Evolutionary conservation across 2,113 vertebrate species (phyloP), one percentile per base, ranked within the genome.

Genomic region (Amblyornis subalaris): DNA sequence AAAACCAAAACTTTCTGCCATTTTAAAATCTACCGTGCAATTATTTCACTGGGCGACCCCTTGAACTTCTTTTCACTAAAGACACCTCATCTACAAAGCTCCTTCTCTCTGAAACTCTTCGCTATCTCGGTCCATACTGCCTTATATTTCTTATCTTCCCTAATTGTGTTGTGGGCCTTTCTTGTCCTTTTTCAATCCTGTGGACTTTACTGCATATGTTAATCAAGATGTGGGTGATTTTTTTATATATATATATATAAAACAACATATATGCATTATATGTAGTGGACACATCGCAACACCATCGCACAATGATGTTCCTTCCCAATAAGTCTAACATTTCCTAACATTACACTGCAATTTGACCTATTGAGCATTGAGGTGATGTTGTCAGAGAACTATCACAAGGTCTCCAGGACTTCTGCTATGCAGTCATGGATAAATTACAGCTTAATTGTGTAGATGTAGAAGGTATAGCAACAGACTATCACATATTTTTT

Each of bases 301-400:
- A 61, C 31, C 12, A 31, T 3, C 60, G 12, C 16, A 79, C 23
- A 10, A 6, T 0, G 0, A 44, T 54, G 9, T 33, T 26, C 9
- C 69, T 94, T 89, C 54, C 35, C 14, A 61, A 4, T 22, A 80
- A 31, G 10, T 40, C 16, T 31, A 61, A 14, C 12, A 54, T 89
- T 81, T 85, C 28, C 16, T 76, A 73, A 69, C 1, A 31, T 18
- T 45, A 28, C 7, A 36, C 14, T 53, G 15, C 14, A 19, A 79
- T 92, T 94, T 88, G 26, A 50, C 50, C 31, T 70, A 8, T 15
- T 61, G n/a, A 85, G 7, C 45, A 45, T 2, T 28, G 24, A 65
- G 9, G 16, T 76, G 25, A 40, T 76, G 14, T 12, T 85, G 14
- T 40, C 24, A 82, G 24, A 61, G 15, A 48, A 44, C 22, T 72